Conservation (phyloP, 2,113 vertebrate genomes). For the Corynorhinus townsendii region DNA sequence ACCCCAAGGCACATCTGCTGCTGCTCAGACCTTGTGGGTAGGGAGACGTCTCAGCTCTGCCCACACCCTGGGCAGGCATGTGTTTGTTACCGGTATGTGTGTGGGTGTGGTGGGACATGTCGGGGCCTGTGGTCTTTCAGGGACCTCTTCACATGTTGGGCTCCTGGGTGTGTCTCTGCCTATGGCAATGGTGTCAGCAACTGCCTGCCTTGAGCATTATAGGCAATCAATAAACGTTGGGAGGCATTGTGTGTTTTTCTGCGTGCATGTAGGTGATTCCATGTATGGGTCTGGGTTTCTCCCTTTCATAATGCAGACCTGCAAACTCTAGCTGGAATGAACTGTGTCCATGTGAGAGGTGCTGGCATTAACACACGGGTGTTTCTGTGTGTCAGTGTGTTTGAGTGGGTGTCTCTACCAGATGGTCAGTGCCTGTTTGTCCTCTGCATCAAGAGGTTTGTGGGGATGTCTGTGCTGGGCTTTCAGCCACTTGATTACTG, state of each 20-base stretch:
- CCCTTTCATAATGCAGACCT: neutral
- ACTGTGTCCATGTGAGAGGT: neutral
- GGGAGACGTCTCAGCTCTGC: neutral
- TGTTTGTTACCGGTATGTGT: conserved; percentile 43
- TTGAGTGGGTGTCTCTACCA: neutral
- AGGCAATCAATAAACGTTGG: neutral
- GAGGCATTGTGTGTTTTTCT: neutral
- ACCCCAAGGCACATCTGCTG: conserved; percentile 1
- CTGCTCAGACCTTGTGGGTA: neutral
- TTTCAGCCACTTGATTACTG: neutral
- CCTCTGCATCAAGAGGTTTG: neutral
- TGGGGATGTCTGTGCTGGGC: neutral
- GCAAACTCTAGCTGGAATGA: neutral
- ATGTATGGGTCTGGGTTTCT: neutral
- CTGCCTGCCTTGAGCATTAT: neutral
- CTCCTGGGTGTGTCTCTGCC: conserved; percentile 31
- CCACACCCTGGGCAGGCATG: conserved; percentile 43
- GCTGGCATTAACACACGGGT: neutral
- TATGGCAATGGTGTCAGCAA: neutral
- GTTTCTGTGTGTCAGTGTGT: neutral
- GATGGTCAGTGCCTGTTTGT: neutral
- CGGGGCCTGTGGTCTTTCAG: conserved; percentile 41
- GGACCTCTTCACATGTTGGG: conserved; percentile 2
- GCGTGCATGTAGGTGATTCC: neutral
- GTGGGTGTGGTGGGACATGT: conserved; percentile 56